A percentile compares a stretch with the other conserved stretches of the same genome.
phyloP scores from a whole-genome alignment of 1,140 invertebrate species.

The Drosophila punjabiensis region DNA sequence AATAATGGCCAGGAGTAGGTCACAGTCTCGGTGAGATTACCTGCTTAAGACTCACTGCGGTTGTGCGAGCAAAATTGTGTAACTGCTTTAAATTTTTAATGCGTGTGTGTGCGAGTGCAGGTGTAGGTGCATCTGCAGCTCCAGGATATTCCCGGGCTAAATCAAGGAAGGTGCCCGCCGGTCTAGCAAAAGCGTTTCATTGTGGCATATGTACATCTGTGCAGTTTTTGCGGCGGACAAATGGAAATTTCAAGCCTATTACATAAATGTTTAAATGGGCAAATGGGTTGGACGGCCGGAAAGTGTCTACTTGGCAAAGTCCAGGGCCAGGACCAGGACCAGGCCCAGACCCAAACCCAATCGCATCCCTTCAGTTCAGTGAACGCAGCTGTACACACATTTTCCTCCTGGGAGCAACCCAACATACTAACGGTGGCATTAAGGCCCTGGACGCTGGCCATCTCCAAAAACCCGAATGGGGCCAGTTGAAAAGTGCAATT shows the following conservation, averaged over 20 bases:
- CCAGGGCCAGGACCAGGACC: not conserved
- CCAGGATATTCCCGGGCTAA: constrained; percentile 3
- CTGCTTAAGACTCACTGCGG: constrained; percentile 71
- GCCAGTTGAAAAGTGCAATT: constrained; percentile 81
- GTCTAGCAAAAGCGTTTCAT: constrained; percentile 26
- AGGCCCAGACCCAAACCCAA: constrained; percentile 18
- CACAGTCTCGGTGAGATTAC: constrained; percentile 36
- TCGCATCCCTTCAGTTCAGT: constrained; percentile 55
- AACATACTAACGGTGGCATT: constrained; percentile 36
- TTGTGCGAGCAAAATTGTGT: constrained; percentile 53
- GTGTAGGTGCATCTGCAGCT: constrained; percentile 44
- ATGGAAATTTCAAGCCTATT: constrained; percentile 80
- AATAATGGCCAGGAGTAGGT: constrained; percentile 32
- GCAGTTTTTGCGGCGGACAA: constrained; percentile 69
- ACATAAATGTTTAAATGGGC: constrained; percentile 79
- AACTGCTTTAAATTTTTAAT: constrained; percentile 73
- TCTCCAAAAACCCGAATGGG: constrained; percentile 52
- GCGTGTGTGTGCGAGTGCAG: constrained; percentile 39
- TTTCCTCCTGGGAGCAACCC: constrained; percentile 59
- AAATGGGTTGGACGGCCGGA: constrained; percentile 61
- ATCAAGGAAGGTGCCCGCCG: constrained; percentile 20
- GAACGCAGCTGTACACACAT: constrained; percentile 78
- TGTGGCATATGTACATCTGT: constrained; percentile 51
- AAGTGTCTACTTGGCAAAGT: constrained; percentile 53
- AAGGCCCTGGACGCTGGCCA: constrained; percentile 46